Conservation (phyloP, 2,797 vertebrate genomes). For the Kryptolebias ocellatus region DNA sequence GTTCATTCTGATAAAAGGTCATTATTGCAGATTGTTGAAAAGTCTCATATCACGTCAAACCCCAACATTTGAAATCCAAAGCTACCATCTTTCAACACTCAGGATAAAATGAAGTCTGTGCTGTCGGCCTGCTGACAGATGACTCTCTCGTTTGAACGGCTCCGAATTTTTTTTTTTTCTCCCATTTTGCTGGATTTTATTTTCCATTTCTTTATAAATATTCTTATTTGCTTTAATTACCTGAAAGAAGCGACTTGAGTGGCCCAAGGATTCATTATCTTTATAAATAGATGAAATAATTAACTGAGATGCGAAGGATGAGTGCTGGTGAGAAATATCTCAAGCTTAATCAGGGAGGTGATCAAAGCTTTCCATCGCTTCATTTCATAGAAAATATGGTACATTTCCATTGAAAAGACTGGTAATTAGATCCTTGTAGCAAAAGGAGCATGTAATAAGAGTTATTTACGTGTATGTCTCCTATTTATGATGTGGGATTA, state of each 20-base stretch:
- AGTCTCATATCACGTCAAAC: slow-evolving; percentile 72
- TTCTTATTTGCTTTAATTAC: slow-evolving; percentile 3
- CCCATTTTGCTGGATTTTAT: background rate
- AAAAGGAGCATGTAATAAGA: slow-evolving; percentile 21
- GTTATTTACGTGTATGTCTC: slow-evolving; percentile 25
- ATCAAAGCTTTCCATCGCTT: slow-evolving; percentile 33
- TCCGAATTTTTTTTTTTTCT: slow-evolving; percentile 4
- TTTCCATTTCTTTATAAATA: background rate
- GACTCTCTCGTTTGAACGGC: slow-evolving; percentile 46
- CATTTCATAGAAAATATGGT: slow-evolving; percentile 12
- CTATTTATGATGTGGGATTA: slow-evolving; percentile 41
- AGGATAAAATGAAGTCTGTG: slow-evolving; percentile 63
- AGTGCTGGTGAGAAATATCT: slow-evolving; percentile 6
- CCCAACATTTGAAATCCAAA: slow-evolving; percentile 67
- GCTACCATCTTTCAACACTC: slow-evolving; percentile 69
- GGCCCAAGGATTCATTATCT: slow-evolving; percentile 8
- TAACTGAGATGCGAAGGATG: slow-evolving; percentile 1
- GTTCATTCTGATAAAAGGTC: slow-evolving; percentile 74
- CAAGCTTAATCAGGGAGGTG: slow-evolving; percentile 3
- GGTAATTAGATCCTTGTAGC: slow-evolving; percentile 23
- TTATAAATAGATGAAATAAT: slow-evolving; percentile 44
- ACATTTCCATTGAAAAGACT: slow-evolving; percentile 8
- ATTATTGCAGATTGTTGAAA: slow-evolving; percentile 86
- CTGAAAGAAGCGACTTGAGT: background rate
- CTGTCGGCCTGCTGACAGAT: slow-evolving; percentile 61